Evolutionary conservation across 2,888 invertebrate genomes (phyloP).

Genomic region (Hetaerina titia): DNA sequence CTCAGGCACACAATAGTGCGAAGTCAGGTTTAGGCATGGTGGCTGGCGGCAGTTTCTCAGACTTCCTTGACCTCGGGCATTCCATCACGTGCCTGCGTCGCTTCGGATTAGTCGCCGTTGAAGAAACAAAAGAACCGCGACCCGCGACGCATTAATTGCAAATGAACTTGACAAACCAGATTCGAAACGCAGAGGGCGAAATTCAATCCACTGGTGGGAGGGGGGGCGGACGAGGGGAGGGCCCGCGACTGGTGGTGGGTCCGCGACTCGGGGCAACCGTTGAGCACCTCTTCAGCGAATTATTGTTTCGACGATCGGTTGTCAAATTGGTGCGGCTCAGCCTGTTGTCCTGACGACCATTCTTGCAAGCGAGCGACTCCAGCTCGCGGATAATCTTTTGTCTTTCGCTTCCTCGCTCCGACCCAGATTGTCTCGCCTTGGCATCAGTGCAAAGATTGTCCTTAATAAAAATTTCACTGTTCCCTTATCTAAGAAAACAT

Average conservation of each 20-base stretch:
- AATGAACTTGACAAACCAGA: slow-evolving; percentile 21
- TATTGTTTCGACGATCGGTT: background rate
- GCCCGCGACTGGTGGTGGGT: background rate
- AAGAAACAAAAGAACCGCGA: background rate
- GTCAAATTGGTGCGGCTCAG: background rate
- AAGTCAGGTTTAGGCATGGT: background rate
- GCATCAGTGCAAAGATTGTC: too few species aligned
- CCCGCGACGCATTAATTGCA: slow-evolving; percentile 12
- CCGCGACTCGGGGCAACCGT: background rate
- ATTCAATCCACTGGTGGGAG: background rate
- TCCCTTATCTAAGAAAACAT: too few species aligned
- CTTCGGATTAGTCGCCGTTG: background rate
- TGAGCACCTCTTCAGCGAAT: background rate
- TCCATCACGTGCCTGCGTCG: background rate
- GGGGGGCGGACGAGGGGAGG: background rate
- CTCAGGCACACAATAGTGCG: background rate
- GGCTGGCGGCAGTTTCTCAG: background rate
- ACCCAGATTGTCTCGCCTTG: too few species aligned
- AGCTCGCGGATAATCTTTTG: too few species aligned
- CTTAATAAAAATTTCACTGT: too few species aligned
- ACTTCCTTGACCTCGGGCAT: slow-evolving; percentile 6
- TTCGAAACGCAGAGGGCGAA: background rate
- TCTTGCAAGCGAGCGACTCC: too few species aligned
- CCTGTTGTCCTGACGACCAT: too few species aligned
- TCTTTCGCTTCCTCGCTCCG: too few species aligned